phyloP scores from a whole-genome alignment of 1,140 invertebrate species.

The Hycleus cichorii region DNA sequence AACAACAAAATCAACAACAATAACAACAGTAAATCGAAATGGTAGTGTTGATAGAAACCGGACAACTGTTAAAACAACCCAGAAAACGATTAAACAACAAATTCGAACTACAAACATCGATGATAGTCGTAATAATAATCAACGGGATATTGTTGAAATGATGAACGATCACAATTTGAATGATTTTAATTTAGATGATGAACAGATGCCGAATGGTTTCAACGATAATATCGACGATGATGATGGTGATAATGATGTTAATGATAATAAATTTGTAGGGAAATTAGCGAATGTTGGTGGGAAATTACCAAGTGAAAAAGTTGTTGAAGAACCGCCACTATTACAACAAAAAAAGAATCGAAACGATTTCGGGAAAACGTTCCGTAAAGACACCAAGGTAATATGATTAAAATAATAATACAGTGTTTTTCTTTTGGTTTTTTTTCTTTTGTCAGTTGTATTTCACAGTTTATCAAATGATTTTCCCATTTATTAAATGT shows the following conservation, averaged over 20 bases:
- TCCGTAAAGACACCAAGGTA: conserved; percentile 18
- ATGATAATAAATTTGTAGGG: conserved; percentile 14
- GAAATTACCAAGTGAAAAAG: conserved; percentile 32
- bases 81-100: no score
- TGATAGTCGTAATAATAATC: neutral
- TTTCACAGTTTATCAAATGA: no score
- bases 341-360: neutral
- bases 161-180: conserved; percentile 35
- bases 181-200: conserved; percentile 33
- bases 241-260: conserved; percentile 7
- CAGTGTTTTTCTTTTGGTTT: no score
- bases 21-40: neutral
- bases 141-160: conserved; percentile 30
- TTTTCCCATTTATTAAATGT: no score
- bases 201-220: conserved; percentile 32
- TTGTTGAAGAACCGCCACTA: neutral
- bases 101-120: no score
- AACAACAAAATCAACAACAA: conserved; percentile 40
- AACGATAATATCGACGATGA: conserved; percentile 19
- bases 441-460: no score
- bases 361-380: neutral
- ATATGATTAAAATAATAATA: no score
- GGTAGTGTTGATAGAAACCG: conserved; percentile 15
- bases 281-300: conserved; percentile 40
- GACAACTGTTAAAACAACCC: conserved; percentile 23